Evolutionary conservation across 2,888 invertebrate species (phyloP).

Genomic region (Yponomeuta evonymella): DNA sequence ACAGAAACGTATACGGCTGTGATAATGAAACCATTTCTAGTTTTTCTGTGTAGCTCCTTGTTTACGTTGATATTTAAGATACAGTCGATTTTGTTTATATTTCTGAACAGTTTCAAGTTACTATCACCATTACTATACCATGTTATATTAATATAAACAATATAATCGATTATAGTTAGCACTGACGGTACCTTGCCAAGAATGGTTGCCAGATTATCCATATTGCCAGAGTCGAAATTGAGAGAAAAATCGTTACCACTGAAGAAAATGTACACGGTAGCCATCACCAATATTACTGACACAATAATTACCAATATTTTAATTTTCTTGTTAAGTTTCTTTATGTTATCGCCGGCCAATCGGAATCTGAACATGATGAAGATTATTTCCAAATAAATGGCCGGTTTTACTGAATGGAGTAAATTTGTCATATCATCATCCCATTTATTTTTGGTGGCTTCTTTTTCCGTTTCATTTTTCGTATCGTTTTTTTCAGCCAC

Average conservation of each 20-base stretch:
- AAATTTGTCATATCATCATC: conserved; percentile 21
- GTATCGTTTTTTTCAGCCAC: neutral
- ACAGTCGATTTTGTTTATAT: neutral
- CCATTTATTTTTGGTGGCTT: conserved; percentile 16
- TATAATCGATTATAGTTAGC: neutral
- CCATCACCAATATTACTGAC: neutral
- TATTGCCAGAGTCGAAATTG: neutral
- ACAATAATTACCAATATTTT: conserved; percentile 32
- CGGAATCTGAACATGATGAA: conserved; percentile 44
- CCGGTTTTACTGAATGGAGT: conserved; percentile 30
- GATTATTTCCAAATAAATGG: conserved; percentile 32
- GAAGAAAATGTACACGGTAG: neutral
- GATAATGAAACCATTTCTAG: neutral
- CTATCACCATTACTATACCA: neutral
- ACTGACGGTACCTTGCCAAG: neutral
- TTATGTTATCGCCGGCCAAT: conserved; percentile 26
- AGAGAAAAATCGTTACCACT: neutral
- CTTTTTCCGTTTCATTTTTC: neutral
- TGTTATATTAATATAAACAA: neutral
- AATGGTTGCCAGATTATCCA: neutral
- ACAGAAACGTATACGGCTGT: neutral
- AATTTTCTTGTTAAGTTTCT: conserved; percentile 24
- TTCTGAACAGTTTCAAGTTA: neutral
- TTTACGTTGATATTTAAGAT: neutral
- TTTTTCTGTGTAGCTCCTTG: neutral